Evolutionary conservation across 2,888 invertebrate genomes (phyloP), one percentile per base, ranked within the genome.

Genomic region (Apantesis nais): DNA sequence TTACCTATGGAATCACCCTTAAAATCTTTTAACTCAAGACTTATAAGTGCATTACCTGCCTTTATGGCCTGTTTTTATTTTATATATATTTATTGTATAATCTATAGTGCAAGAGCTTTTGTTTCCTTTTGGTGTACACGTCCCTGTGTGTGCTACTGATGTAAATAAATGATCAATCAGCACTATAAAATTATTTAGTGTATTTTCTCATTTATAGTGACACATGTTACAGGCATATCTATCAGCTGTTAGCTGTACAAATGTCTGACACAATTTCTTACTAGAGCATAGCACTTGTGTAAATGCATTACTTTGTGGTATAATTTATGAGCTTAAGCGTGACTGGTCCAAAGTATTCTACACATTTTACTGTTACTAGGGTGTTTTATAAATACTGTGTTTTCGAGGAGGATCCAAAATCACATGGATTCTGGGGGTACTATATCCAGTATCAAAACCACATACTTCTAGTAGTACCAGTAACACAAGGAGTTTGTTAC

Each of bases 241-340:
- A 0, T 29, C 29, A 29, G 58, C n/a, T 63, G 29, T 41, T 41
- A 29, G 29, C 41, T 63, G 19, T 31, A 5, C 63, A 31, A 63
- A 63, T 63, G 31, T 63, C 29, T 29, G 29, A 8, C 29, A 31
- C 29, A 11, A 29, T 19, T 31, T 55, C 9, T 66, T 37, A 55
- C 16, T 37, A 39, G 25, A 22, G 25, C 22, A 62, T 39, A 39
- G 25, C 34, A 62, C 39, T 25, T 62, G 37, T 25, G 34, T 62
- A 55, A 66, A 66, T 66, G 41, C 41, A 63, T 63, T 19, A 63
- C 11, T 29, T 19, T 25, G 25, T 39, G 55, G 58, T 39, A 11
- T 29, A 2, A 37, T 39, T 22, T 4, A 41, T 41, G 39, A 58
- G 39, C 63, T 63, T 2, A 25, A 44, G 66, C 58, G 66, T 58